These are phyloP conservation scores for Barbus barbus DNA, from an alignment of 2,113 vertebrate species.

Conservation along the genomic window DNA sequence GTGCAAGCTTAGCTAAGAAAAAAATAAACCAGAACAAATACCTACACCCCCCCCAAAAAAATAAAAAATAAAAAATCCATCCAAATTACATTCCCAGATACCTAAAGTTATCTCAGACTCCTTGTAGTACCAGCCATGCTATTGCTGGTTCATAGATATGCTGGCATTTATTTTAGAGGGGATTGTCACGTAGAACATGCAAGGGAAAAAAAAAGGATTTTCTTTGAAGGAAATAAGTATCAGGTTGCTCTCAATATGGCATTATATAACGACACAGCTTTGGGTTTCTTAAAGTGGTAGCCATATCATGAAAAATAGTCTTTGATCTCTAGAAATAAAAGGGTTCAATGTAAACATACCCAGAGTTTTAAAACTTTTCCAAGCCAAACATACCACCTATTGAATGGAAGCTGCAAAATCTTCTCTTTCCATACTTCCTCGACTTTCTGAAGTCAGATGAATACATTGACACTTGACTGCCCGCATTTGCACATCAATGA, in stretches of 20 bases:
- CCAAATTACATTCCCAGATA: neutral
- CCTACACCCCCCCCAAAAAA: neutral
- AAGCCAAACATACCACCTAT: neutral
- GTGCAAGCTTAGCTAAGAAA: constrained; percentile 2
- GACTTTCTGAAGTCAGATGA: constrained; percentile 3
- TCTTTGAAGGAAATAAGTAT: neutral
- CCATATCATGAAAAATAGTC: neutral
- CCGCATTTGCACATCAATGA: constrained; percentile 19
- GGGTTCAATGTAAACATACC: neutral
- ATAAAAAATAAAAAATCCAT: constrained; percentile 11
- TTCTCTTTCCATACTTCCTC: neutral
- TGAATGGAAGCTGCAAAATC: neutral
- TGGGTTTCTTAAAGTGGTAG: constrained; percentile 8
- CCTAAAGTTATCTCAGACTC: neutral
- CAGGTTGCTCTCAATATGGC: neutral
- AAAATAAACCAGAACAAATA: neutral
- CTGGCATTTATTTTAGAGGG: neutral
- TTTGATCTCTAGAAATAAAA: constrained; percentile 1
- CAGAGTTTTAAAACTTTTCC: neutral
- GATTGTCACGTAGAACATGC: constrained; percentile 13
- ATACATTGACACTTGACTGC: neutral
- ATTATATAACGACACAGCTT: neutral
- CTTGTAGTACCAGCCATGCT: neutral
- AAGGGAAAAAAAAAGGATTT: neutral
- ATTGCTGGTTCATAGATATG: neutral